These are phyloP conservation scores for Iselma pallidipennis DNA, from an alignment of 2,888 invertebrate species.

Conservation along the genomic window DNA sequence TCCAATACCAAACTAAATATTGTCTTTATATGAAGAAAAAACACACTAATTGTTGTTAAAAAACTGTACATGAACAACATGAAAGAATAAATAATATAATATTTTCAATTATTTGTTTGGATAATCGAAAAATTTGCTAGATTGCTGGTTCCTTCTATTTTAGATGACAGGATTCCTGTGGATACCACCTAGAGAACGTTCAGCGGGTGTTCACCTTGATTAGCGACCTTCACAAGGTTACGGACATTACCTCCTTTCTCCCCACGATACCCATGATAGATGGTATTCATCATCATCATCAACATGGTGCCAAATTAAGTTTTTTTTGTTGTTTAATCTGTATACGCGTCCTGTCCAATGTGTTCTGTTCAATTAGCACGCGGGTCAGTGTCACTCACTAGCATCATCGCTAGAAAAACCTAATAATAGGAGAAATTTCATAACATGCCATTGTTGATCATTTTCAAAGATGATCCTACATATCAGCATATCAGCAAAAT, in stretches of 20 bases:
- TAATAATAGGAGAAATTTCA: too few relatives aligned
- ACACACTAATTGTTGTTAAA: neutral
- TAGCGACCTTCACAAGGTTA: slow-evolving; percentile 55
- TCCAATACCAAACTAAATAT: neutral
- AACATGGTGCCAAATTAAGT: neutral
- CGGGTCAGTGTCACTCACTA: too few relatives aligned
- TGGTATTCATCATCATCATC: neutral
- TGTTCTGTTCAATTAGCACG: too few relatives aligned
- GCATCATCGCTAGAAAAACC: too few relatives aligned
- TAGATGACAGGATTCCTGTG: neutral
- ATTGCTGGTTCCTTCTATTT: neutral
- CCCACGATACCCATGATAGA: neutral
- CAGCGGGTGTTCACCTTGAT: slow-evolving; percentile 49
- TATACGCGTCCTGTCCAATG: too few relatives aligned
- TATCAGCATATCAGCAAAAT: too few relatives aligned
- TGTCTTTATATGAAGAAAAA: neutral
- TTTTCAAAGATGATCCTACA: too few relatives aligned
- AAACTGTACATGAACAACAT: neutral
- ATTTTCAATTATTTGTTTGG: too few relatives aligned
- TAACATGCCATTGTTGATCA: too few relatives aligned
- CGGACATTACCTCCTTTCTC: slow-evolving; percentile 29
- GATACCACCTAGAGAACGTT: slow-evolving; percentile 6
- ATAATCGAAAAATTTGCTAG: neutral
- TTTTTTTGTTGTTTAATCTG: neutral
- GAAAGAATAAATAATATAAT: too few relatives aligned